Base-by-base conservation (phyloP, 2,113 vertebrate species). In the Tinamus guttatus region DNA sequence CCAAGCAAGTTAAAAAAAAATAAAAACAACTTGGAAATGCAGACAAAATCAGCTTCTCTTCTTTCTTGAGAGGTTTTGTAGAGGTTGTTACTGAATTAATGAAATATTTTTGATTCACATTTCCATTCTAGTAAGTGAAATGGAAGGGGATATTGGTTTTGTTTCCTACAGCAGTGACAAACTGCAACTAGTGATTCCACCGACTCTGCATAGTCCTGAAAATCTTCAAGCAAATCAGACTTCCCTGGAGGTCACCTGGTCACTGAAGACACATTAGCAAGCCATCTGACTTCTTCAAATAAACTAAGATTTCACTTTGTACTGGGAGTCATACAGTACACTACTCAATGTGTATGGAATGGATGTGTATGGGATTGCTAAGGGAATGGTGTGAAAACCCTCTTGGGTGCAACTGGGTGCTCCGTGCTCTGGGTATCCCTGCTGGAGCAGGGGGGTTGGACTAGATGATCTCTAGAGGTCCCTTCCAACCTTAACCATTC, bases 31-130 rank as follows among this genome's bases (percentile, higher is more conserved):
- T 87, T 90, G n/a, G n/a, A 95, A 89, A 93, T 89, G 28, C 91
- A 94, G 93, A 81, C 80, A 96, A 92, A 94, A 93, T 90, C 91
- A 89, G 80, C 82, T 78, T 87, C 71, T 89, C 41, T 84, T 83
- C 85, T 93, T 95, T 78, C 92, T 94, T 75, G 69, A 95, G 90
- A 93, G 92, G 68, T 88, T 94, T 96, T 69, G 75, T 63, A 88
- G 87, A 84, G 65, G 85, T 92, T 95, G 84, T 94, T 93, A 89
- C 94, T 93, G 96, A 95, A 91, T 96, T 94, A 96, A 97, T 94
- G 90, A 95, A 94, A 95, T 74, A 51, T 21, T 92, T 81, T 91
- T 69, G 94, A 95, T 96, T 93, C 93, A 49, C 63, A 41, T 79
- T 90, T 32, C 78, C 60, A 78, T 91, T 93, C 76, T 81, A 77